Percentiles rank a stretch among this genome's conserved stretches.
phyloP scores from a whole-genome alignment of 2,113 vertebrate species.

The Rhegmatorhina hoffmannsi region DNA sequence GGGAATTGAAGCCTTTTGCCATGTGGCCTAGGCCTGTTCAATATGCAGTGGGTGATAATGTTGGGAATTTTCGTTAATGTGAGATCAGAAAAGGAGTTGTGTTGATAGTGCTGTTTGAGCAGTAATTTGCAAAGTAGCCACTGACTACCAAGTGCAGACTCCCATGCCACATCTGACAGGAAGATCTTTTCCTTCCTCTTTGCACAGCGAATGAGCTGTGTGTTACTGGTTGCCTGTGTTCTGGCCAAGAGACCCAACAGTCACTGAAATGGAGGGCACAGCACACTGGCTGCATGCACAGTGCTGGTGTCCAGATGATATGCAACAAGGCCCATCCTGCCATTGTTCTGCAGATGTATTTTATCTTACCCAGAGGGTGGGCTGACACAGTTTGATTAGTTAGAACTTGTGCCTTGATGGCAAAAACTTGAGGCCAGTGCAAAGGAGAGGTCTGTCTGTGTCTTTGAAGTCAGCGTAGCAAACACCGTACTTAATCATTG shows the following conservation, averaged over 20 bases:
- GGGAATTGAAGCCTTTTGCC: neutral
- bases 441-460: neutral
- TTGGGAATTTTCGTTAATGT: neutral
- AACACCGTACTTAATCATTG: neutral
- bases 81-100: neutral
- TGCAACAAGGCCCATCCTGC: neutral
- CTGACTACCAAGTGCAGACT: neutral
- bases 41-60: accelerated
- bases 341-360: neutral
- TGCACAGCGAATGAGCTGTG: neutral
- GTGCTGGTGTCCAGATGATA: neutral
- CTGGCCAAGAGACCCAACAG: neutral
- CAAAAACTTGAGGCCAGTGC: neutral
- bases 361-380: neutral
- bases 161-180: neutral
- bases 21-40: too few species aligned
- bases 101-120: neutral
- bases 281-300: neutral
- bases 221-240: neutral
- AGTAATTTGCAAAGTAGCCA: neutral
- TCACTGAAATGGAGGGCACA: neutral
- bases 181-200: neutral
- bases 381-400: neutral
- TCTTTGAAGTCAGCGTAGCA: neutral
- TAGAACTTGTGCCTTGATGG: too few species aligned